Evolutionary conservation across 2,113 vertebrate genomes (phyloP).

Genomic region (Micromys minutus): DNA sequence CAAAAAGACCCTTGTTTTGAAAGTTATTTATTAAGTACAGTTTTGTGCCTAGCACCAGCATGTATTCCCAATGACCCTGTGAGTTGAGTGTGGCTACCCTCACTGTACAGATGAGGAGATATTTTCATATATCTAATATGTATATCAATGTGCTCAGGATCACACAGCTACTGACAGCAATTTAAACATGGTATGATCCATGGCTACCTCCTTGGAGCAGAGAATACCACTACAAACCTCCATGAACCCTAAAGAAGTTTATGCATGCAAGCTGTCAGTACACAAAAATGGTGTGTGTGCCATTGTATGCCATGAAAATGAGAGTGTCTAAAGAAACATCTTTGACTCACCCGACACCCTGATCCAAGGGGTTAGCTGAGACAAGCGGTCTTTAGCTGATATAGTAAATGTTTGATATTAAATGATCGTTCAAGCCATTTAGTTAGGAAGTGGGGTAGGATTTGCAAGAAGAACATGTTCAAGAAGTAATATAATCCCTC

Average conservation of each 20-base stretch:
- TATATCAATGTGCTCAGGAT: not conserved
- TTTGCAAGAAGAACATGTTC: not conserved
- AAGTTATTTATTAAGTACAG: conserved; percentile 56
- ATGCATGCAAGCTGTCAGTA: not conserved
- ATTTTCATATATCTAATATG: not conserved
- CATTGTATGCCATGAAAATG: too few relatives aligned
- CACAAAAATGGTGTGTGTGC: not conserved
- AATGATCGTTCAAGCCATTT: conserved; percentile 1
- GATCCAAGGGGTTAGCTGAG: not conserved
- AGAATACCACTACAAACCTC: not conserved
- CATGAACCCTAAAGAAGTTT: conserved; percentile 16
- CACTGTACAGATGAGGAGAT: not conserved
- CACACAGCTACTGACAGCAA: not conserved
- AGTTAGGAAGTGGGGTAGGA: not conserved
- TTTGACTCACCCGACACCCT: not conserved
- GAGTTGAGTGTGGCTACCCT: not conserved
- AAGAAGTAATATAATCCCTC: not conserved
- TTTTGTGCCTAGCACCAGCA: conserved; percentile 36
- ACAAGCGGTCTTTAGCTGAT: not conserved
- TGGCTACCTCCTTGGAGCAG: not conserved
- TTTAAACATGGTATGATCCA: not conserved
- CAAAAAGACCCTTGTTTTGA: conserved; percentile 26
- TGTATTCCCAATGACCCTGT: not conserved
- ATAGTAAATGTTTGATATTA: conserved; percentile 10
- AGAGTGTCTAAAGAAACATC: not conserved